Conservation (phyloP, 2,797 vertebrate species). For the Falco berigora region DNA sequence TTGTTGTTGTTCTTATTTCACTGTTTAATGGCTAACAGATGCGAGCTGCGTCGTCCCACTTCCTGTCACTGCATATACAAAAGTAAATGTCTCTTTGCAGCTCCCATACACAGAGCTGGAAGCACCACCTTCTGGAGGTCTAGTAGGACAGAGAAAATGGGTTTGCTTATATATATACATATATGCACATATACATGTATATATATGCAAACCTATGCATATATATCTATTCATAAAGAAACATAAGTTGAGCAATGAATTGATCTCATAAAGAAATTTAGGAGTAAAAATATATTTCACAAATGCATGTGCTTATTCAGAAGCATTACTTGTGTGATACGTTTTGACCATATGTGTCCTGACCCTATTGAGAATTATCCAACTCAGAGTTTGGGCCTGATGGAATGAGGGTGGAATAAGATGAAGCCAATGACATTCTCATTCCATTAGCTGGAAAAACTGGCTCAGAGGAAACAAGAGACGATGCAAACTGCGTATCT, state of each 20-base stretch:
- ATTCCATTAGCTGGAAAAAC: conserved; percentile 43
- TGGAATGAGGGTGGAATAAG: conserved; percentile 30
- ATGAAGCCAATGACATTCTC: conserved; percentile 23
- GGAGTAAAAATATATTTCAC: not conserved
- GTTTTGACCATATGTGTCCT: not conserved
- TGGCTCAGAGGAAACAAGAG: not conserved
- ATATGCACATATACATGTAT: not conserved
- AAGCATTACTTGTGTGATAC: not conserved
- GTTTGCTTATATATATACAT: not conserved
- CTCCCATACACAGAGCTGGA: not conserved
- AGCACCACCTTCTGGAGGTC: not conserved
- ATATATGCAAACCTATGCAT: not conserved
- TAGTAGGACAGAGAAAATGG: not conserved
- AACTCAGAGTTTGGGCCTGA: not conserved
- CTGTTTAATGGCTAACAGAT: conserved; percentile 26
- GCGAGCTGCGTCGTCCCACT: not conserved
- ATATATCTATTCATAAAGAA: not conserved
- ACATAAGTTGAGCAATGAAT: not conserved
- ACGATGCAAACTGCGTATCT: not conserved
- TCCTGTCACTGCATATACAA: conserved; percentile 1
- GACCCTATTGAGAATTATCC: not conserved
- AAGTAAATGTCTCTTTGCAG: not conserved
- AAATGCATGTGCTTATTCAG: conserved; percentile 4
- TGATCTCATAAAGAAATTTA: not conserved
- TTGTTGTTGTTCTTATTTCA: not conserved